phyloP scores from a whole-genome alignment of 2,797 vertebrate species.

The Miichthys miiuy region DNA sequence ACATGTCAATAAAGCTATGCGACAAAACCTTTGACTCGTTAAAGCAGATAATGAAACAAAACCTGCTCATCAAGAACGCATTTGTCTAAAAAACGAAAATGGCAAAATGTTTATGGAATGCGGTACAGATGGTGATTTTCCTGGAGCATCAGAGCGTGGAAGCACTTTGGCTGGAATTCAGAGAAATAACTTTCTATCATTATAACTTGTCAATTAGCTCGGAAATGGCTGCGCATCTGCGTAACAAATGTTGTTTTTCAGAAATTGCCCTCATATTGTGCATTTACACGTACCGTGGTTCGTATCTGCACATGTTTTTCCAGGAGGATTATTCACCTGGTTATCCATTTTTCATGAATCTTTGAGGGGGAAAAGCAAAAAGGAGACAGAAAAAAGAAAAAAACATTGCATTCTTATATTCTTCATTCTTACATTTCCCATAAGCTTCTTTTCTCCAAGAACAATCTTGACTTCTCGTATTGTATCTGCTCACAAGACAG shows the following conservation, averaged over 20 bases:
- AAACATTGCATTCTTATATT: slow-evolving; percentile 8
- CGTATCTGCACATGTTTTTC: neutral
- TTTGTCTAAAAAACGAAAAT: slow-evolving; percentile 67
- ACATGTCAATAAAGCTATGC: slow-evolving; percentile 55
- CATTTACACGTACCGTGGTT: slow-evolving; percentile 7
- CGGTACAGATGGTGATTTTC: slow-evolving; percentile 73
- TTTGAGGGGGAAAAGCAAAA: neutral
- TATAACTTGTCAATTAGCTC: slow-evolving; percentile 66
- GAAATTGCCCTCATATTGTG: slow-evolving; percentile 23
- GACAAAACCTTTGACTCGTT: slow-evolving; percentile 70
- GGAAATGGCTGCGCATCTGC: slow-evolving; percentile 50
- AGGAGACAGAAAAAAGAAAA: neutral
- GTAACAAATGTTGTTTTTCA: slow-evolving; percentile 55
- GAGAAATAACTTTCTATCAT: slow-evolving; percentile 66
- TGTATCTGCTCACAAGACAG: slow-evolving; percentile 12
- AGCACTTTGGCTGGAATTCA: slow-evolving; percentile 68
- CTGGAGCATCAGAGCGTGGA: slow-evolving; percentile 68
- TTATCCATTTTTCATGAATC: slow-evolving; percentile 34
- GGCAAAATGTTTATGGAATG: slow-evolving; percentile 61
- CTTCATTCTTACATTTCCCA: slow-evolving; percentile 17
- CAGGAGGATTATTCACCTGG: slow-evolving; percentile 7
- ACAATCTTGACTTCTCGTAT: slow-evolving; percentile 2
- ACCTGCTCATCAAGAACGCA: slow-evolving; percentile 67
- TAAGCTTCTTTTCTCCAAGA: slow-evolving; percentile 25
- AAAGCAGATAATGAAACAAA: slow-evolving; percentile 71